Percentiles rank a stretch among this genome's conserved stretches.
Evolutionary conservation across 2,113 vertebrate species (phyloP).

Genomic region (Antechinus flavipes): DNA sequence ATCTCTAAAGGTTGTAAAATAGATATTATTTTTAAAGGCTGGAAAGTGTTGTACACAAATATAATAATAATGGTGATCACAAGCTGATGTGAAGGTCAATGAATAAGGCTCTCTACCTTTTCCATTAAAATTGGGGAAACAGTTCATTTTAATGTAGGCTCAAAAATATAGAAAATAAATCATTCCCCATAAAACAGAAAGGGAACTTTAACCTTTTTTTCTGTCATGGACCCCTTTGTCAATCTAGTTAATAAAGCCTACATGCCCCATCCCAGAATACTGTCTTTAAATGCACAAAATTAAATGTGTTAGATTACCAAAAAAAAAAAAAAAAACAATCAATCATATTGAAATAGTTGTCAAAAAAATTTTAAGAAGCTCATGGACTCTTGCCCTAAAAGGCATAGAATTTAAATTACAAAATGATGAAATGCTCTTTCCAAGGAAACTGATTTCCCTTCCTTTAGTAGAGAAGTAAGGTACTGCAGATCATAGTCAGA

Average conservation of each 20-base stretch:
- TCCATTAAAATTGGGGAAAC: neutral
- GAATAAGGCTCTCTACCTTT: neutral
- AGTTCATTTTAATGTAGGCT: neutral
- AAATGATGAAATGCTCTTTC: neutral
- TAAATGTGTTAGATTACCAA: neutral
- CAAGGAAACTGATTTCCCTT: neutral
- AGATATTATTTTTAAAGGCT: neutral
- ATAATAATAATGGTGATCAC: neutral
- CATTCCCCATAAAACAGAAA: neutral
- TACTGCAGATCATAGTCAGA: neutral
- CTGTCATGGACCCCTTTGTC: neutral
- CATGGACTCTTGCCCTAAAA: neutral
- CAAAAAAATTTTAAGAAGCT: neutral
- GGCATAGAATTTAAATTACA: neutral
- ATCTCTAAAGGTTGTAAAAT: neutral
- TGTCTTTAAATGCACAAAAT: neutral
- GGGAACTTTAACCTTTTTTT: neutral
- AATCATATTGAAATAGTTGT: neutral
- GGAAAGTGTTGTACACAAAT: neutral
- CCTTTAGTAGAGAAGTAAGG: neutral
- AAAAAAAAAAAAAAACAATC: neutral
- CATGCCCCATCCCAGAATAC: neutral
- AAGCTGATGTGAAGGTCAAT: neutral
- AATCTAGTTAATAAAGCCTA: neutral
- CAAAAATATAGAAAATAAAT: neutral